Evolutionary conservation across 2,113 vertebrate species (phyloP).

Genomic region (Phaethornis superciliosus): DNA sequence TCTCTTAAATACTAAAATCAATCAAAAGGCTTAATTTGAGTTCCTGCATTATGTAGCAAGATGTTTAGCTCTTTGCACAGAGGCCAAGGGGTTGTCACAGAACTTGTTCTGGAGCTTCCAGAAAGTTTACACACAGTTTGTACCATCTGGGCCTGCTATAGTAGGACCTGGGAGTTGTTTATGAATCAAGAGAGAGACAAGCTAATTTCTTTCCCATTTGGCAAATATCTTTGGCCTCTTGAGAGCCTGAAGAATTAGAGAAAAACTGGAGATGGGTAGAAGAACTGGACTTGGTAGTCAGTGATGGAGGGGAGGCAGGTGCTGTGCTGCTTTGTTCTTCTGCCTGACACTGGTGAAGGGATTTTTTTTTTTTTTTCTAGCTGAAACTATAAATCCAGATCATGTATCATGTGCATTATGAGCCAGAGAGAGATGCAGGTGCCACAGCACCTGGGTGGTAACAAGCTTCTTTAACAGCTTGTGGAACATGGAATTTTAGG

Average conservation of each 20-base stretch:
- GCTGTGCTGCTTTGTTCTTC: not conserved
- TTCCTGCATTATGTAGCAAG: not conserved
- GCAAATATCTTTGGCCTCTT: not conserved
- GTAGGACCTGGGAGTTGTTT: not conserved
- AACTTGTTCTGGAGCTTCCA: not conserved
- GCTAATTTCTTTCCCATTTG: fast-evolving
- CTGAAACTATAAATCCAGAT: not conserved
- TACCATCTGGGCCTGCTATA: not conserved
- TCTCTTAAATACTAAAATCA: not conserved
- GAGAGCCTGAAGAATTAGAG: not conserved
- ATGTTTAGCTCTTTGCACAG: not conserved
- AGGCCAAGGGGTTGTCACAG: not conserved
- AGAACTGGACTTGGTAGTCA: too few species aligned
- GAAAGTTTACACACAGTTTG: fast-evolving
- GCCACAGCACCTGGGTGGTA: not conserved
- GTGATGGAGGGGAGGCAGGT: not conserved
- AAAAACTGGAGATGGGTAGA: not conserved
- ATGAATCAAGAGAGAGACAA: fast-evolving
- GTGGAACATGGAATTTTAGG: not conserved
- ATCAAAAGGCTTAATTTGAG: not conserved
- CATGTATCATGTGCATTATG: fast-evolving
- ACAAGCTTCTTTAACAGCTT: not conserved
- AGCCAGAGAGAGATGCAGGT: not conserved
- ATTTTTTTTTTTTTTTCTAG: too few species aligned
- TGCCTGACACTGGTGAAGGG: not conserved